phyloP scores from a whole-genome alignment of 2,797 vertebrate genomes.

The Cryptoprocta ferox region DNA sequence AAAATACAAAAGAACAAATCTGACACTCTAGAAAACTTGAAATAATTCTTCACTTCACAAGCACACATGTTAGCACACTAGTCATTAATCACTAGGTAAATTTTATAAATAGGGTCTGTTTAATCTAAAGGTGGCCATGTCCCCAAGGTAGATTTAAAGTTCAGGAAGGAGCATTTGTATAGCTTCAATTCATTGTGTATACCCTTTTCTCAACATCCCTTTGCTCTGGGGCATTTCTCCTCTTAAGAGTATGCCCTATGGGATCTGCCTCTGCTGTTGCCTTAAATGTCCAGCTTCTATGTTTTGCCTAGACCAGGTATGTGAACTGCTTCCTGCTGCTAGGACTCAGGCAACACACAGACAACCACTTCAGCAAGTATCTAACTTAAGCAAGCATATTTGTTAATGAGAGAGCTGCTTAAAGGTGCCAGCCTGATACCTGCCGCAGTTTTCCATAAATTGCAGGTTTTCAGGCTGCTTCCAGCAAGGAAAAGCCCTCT shows the following conservation, averaged over 20 bases:
- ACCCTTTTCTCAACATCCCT: background rate
- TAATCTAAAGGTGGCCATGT: background rate
- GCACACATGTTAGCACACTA: background rate
- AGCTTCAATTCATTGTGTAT: background rate
- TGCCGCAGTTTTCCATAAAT: background rate
- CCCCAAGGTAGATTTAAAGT: background rate
- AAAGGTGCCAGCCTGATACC: background rate
- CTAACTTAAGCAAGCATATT: background rate
- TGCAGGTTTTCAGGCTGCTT: background rate
- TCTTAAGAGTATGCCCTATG: background rate
- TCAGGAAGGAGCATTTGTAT: background rate
- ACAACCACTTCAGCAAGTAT: background rate
- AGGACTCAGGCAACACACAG: background rate
- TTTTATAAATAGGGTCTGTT: background rate
- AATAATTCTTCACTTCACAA: background rate
- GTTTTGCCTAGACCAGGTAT: background rate
- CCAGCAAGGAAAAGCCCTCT: background rate
- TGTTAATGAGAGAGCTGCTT: background rate
- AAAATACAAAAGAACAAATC: background rate
- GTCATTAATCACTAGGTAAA: background rate
- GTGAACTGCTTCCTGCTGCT: background rate
- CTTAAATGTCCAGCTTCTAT: background rate
- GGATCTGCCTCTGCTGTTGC: background rate
- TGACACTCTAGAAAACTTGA: background rate
- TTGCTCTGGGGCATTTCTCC: background rate